Conservation (phyloP, 2,797 vertebrate genomes). For the Cacajao melanocephalus region DNA sequence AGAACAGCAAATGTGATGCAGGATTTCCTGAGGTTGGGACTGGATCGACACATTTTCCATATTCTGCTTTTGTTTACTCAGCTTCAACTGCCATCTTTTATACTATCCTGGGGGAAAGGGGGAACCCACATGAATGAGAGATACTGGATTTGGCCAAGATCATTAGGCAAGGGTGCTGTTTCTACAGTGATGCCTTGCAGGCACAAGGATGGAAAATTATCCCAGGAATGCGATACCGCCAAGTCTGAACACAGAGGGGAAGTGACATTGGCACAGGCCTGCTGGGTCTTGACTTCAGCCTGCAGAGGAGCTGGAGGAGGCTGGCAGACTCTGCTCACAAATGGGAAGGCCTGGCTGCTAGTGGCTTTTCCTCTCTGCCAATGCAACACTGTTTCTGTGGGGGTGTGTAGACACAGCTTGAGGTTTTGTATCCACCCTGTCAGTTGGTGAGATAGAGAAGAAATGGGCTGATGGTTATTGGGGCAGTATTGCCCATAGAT, state of each 20-base stretch:
- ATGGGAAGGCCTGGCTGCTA: not conserved
- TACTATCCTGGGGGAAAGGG: conserved; percentile 30
- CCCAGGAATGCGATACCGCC: conserved; percentile 76
- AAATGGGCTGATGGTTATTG: not conserved
- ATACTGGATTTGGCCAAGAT: conserved; percentile 59
- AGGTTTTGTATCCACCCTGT: not conserved
- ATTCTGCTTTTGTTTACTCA: not conserved
- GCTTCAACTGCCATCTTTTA: conserved; percentile 53
- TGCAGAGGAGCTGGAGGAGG: conserved; percentile 48
- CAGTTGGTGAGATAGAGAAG: not conserved
- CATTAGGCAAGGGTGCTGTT: conserved; percentile 60
- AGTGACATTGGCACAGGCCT: conserved; percentile 34
- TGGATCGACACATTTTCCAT: conserved; percentile 49
- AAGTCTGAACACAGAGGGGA: conserved; percentile 77
- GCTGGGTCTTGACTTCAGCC: conserved; percentile 61
- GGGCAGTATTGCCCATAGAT: not conserved
- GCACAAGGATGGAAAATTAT: conserved; percentile 70
- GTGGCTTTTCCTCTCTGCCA: not conserved
- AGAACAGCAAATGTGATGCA: conserved; percentile 12
- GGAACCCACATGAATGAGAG: not conserved
- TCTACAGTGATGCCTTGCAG: conserved; percentile 64
- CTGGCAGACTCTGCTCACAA: not conserved
- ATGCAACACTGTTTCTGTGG: not conserved
- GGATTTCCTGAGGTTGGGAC: conserved; percentile 58
- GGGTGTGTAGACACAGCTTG: not conserved